Evolutionary conservation across 2,797 vertebrate species (phyloP), one percentile per base, ranked within the genome.

Genomic region (Clarias pachynema): DNA sequence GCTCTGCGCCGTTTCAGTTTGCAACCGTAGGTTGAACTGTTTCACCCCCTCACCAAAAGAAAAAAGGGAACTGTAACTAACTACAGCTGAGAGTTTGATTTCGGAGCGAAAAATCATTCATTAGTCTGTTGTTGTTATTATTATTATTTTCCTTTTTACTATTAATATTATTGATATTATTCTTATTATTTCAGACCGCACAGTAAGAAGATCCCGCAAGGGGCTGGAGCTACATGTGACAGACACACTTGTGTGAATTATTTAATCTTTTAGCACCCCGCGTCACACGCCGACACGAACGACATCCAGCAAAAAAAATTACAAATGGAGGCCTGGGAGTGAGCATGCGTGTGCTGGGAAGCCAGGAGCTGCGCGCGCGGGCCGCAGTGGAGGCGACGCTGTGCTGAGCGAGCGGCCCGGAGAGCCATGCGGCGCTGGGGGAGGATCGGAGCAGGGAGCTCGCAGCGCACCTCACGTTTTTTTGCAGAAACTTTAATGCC

Each of bases 391-490:
- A 68, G 81, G 49, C 87, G 87, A 88, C 85, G 81, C 37, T 62
- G 87, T 85, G 57, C 82, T 86, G 88, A 84, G 40, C 60, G 79
- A 63, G 74, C 73, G 69, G 57, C 66, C 53, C 84, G 34, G 34
- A 73, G 34, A 92, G 94, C 94, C 93, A 92, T 93, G 93, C 91
- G 92, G 92, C 81, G 92, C 91, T 89, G 91, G 91, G 92, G 93
- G 92, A 91, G 90, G 89, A 88, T 89, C 87, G 89, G 92, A 90
- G 91, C 84, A 89, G 83, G 80, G 90, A 89, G 91, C 91, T 88
- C 81, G 79, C 65, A 84, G 85, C 60, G 72, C 68, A 90, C 90
- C 87, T 86, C 86, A 85, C 87, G 83, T 90, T 89, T 88, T 84
- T 89, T 88, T 84, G 79, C 86, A 86, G 87, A 81, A 89, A 90